Evolutionary conservation across 2,797 vertebrate genomes (phyloP).

Genomic region (Rhinogobio ventralis): DNA sequence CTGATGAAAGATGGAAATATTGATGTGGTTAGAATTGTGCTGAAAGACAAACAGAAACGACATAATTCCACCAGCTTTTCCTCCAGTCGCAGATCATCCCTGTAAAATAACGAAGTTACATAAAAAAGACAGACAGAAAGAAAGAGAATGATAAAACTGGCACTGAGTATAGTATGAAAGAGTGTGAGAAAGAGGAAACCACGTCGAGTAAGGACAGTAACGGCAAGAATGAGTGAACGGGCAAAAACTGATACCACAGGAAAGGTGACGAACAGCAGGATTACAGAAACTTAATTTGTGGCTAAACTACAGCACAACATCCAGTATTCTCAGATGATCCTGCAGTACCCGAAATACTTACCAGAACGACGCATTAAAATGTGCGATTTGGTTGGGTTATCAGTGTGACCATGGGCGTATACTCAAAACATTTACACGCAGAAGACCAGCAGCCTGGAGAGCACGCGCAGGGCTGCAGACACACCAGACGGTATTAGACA

Average conservation of each 20-base stretch:
- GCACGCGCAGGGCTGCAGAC: constrained; percentile 77
- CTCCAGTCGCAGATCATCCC: constrained; percentile 2
- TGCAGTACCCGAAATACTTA: constrained; percentile 21
- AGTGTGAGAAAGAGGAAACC: constrained; percentile 66
- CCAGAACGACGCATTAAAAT: neutral
- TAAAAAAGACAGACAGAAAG: constrained; percentile 3
- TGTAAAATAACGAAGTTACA: constrained; percentile 31
- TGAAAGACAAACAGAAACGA: constrained; percentile 22
- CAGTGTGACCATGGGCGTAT: constrained; percentile 90
- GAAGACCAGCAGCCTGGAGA: constrained; percentile 74
- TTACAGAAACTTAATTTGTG: neutral
- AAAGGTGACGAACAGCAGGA: constrained; percentile 10
- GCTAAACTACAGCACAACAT: neutral
- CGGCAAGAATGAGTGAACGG: neutral
- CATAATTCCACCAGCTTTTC: constrained; percentile 11
- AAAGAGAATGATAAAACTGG: neutral
- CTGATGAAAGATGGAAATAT: constrained; percentile 42
- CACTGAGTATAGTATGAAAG: constrained; percentile 22
- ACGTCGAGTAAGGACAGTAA: neutral
- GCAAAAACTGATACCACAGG: constrained; percentile 9
- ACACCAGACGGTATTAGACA: constrained; percentile 70
- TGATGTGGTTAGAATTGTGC: constrained; percentile 40
- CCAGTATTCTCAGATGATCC: neutral
- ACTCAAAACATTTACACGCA: constrained; percentile 98
- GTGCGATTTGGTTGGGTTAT: constrained; percentile 23